Percentiles rank a stretch among this genome's conserved stretches.
These are phyloP conservation scores for Oryzias melastigma DNA, from an alignment of 2,113 vertebrate genomes.

Conservation along the genomic window DNA sequence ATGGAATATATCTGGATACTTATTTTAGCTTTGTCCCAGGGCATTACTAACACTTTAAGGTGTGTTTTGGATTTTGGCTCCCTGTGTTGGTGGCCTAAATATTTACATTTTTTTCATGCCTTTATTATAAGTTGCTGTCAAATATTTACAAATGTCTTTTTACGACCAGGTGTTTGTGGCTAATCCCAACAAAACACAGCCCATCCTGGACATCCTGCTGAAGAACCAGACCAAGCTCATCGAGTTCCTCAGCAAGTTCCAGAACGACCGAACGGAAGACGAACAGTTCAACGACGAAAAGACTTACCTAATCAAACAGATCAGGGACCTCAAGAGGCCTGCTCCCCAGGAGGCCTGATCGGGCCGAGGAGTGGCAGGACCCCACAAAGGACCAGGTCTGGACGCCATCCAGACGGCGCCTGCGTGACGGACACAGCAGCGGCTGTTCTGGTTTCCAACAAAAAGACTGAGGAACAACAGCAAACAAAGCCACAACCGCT, in stretches of 20 bases:
- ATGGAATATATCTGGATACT: no score
- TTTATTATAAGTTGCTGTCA: no score
- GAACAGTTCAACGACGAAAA: slow-evolving; percentile 99
- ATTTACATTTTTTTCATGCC: no score
- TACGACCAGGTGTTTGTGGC: slow-evolving; percentile 89
- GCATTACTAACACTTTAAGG: no score
- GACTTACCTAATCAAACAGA: slow-evolving; percentile 99
- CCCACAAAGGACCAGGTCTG: slow-evolving; percentile 50
- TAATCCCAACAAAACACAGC: slow-evolving; percentile 96
- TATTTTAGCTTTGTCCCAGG: no score
- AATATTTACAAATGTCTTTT: no score
- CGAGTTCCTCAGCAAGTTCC: slow-evolving; percentile 98
- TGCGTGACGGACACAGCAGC: slow-evolving; percentile 82
- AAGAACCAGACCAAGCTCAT: slow-evolving; percentile 98
- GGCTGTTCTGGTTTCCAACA: slow-evolving; percentile 74
- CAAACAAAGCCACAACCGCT: slow-evolving; percentile 80
- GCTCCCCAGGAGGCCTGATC: slow-evolving; percentile 89
- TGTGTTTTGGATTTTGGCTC: no score
- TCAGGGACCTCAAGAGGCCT: slow-evolving; percentile 97
- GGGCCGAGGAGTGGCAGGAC: slow-evolving; percentile 12
- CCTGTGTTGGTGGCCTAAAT: no score
- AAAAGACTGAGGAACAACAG: slow-evolving; percentile 63
- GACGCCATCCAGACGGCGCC: slow-evolving; percentile 41
- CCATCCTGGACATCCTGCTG: slow-evolving; percentile 96
- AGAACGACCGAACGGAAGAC: slow-evolving; percentile 95